Evolutionary conservation across 2,888 invertebrate genomes (phyloP), one percentile per base, ranked within the genome.

Genomic region (Heliconius charithonia): DNA sequence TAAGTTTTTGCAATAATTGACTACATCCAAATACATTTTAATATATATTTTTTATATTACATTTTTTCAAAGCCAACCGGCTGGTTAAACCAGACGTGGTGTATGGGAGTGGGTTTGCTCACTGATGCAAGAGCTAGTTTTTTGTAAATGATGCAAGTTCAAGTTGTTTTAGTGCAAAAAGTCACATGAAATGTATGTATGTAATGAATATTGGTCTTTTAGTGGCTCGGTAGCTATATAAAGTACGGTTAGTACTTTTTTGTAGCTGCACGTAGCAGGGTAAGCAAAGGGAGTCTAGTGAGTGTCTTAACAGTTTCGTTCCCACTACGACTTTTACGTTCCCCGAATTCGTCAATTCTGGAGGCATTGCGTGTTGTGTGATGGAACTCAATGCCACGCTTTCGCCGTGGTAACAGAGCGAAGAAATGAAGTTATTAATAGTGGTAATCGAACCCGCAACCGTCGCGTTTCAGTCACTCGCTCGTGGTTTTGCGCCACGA

Each of bases 91-190:
- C 25, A 62, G 37, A 37, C 4, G 27, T 41, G 37, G 62, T 73
- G 32, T 73, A 73, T 63, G 41, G 41, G 3, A 25, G 32, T 32
- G 32, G 56, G 3, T 22, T 51, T 51, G 19, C 51, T 51, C 19
- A 12, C 29, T 51, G 59, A 7, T 63, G 59, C 32, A 27, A 29
- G 45, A 29, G 37, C 56, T 67, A 75, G 59, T 51, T 51, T 70
- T 59, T 71, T 66, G 51, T 65, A 0, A 56, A 77, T 77, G 66
- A 72, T 73, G 73, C 73, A 73, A 67, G 73, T 73, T 77, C 66
- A 73, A 71, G 25, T 13, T 25, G 29, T 32, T 19, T 51, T 41
- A 10, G 32, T 75, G 51, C n/a, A 75, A 75, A 66, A 45, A 29
- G 32, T 29, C 37, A 22, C 12, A 66, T 29, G 51, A 10, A 29